Evolutionary conservation across 2,888 invertebrate species (phyloP).

Genomic region (Hemithea aestivaria): DNA sequence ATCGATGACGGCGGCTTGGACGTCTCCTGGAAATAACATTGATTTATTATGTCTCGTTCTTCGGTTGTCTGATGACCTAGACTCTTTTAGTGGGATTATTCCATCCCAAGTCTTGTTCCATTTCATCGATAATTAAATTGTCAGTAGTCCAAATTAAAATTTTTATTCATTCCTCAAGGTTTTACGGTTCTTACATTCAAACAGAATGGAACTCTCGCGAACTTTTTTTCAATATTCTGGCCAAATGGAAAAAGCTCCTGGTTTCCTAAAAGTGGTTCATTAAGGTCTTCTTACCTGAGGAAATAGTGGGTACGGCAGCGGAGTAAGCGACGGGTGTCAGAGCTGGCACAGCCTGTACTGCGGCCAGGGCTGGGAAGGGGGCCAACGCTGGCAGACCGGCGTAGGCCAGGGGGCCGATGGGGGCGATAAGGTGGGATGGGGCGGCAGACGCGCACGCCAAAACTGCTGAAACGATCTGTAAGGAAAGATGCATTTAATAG

Average conservation of each 20-base stretch:
- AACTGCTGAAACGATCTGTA: constrained; percentile 55
- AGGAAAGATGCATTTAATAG: not conserved
- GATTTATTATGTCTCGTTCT: no score
- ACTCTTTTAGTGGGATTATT: no score
- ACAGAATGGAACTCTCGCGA: no score
- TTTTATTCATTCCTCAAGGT: no score
- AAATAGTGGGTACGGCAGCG: constrained; percentile 43
- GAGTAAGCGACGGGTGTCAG: constrained; percentile 33
- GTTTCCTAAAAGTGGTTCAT: no score
- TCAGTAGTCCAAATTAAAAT: no score
- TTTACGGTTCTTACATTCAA: no score
- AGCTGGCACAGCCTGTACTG: constrained; percentile 24
- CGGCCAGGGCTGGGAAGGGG: constrained; percentile 18
- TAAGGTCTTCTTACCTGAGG: constrained; percentile 37
- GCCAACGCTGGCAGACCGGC: not conserved
- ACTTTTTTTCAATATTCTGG: no score
- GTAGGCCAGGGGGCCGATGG: constrained; percentile 27
- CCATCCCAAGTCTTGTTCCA: no score
- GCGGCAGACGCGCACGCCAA: constrained; percentile 58
- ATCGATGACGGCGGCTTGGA: constrained; percentile 63
- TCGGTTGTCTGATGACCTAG: no score
- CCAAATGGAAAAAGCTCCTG: no score
- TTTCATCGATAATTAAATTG: no score
- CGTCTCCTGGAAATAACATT: constrained; percentile 48
- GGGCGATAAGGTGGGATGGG: constrained; percentile 42